Base-by-base conservation (phyloP, 2,888 invertebrate genomes). In the Phymatocera aterrima region DNA sequence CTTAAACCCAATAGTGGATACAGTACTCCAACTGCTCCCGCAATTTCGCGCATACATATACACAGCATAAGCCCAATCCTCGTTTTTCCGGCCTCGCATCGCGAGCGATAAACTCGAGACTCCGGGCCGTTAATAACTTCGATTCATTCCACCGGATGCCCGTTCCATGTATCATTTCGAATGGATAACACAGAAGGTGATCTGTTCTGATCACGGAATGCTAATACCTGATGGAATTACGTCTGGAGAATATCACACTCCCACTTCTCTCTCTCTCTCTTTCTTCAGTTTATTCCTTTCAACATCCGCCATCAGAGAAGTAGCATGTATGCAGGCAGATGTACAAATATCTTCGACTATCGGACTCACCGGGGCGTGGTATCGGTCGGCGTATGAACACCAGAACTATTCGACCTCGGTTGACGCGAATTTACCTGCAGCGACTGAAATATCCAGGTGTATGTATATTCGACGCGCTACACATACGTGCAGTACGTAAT, bases 101-200 rank as follows among this genome's bases (percentile, higher is more conserved):
- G 43, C 51, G 72, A 15, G 40, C 51, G 72, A 75, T 75, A 57
- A 75, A 57, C 57, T 40, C 21, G 24, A 31, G 40, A 40, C 48
- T 51, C 40, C 60, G 40, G n/a, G 57, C 75, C 75, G 60, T 75
- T 75, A 75, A 75, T 75, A 75, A 75, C 75, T n/a, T 21, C 60
- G 54, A 75, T 75, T 75, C 75, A 54, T 75, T 75, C 57, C 21
- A 18, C 40, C 75, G 75, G 18, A 37, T 75, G 57, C 40, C 28
- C 40, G n/a, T n/a, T n/a, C n/a, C n/a, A n/a, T 60, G 75, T 57
- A 75, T 75, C 75, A 60, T 60, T 57, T 75, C 75, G 57, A 75
- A 57, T 75, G 75, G 75, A 4, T 21, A 40, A 57, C 34, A 31
- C 34, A 72, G 51, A 72, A 51, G 72, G 51, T 34, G 48, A 72